phyloP scores from a whole-genome alignment of 2,797 vertebrate species.

The Rhynchotus rufescens region DNA sequence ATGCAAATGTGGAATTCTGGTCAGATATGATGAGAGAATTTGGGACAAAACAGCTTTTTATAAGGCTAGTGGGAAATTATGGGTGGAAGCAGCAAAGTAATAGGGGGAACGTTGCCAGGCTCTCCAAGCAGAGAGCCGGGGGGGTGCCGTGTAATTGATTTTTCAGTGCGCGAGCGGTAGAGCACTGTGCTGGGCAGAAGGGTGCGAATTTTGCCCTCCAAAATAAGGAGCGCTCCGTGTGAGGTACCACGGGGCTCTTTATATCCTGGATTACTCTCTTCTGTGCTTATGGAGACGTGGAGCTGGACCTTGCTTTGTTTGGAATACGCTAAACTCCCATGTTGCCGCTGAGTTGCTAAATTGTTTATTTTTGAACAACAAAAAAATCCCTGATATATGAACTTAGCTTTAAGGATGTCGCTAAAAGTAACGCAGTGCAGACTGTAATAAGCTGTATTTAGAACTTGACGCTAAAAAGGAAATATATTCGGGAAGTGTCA shows the following conservation, averaged over 20 bases:
- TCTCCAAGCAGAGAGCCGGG: neutral
- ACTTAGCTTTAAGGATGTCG: neutral
- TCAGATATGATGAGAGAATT: neutral
- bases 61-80: neutral
- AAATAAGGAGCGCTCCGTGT: neutral
- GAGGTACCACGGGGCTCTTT: neutral
- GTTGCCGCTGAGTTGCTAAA: neutral
- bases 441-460: neutral
- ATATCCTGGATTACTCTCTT: neutral
- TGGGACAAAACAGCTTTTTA: neutral
- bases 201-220: neutral
- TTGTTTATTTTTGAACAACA: neutral
- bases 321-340: neutral
- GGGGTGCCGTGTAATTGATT: neutral
- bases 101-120: neutral
- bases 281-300: neutral
- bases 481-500: constrained; percentile 28
- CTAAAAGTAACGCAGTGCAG: neutral
- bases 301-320: constrained; percentile 9
- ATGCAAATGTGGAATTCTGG: neutral
- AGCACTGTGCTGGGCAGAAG: neutral
- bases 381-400: neutral
- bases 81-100: neutral
- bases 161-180: neutral
- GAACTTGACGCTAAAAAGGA: neutral